Evolutionary conservation across 2,888 invertebrate genomes (phyloP).

Genomic region (Conomelus anceps): DNA sequence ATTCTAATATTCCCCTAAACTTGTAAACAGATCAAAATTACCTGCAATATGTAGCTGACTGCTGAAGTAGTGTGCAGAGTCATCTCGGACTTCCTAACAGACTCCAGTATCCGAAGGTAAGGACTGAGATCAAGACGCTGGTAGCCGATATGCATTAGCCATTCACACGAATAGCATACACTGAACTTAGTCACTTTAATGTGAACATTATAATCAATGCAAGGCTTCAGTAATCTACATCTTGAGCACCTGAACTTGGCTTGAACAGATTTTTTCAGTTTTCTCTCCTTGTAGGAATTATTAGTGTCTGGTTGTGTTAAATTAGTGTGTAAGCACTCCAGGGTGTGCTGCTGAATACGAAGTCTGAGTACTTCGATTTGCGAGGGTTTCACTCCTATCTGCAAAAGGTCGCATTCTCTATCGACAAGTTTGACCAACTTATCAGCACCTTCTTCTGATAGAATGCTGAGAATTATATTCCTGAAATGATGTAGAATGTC

Average conservation of each 20-base stretch:
- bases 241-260: constrained; percentile 47
- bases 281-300: constrained; percentile 42
- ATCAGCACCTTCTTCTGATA: constrained; percentile 48
- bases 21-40: no score
- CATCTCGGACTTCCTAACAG: constrained; percentile 74
- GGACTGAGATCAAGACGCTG: constrained; percentile 54
- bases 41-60: constrained; percentile 57
- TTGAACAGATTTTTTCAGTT: neutral
- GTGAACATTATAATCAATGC: constrained; percentile 54
- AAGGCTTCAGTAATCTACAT: constrained; percentile 59
- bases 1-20: no score
- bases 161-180: constrained; percentile 58
- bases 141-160: constrained; percentile 55
- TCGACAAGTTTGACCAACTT: constrained; percentile 59
- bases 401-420: constrained; percentile 62
- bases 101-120: constrained; percentile 63
- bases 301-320: constrained; percentile 54
- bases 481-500: constrained; percentile 64
- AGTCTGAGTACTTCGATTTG: constrained; percentile 59
- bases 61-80: constrained; percentile 63
- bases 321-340: constrained; percentile 43
- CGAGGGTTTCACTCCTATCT: constrained; percentile 52
- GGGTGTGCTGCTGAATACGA: constrained; percentile 48
- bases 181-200: constrained; percentile 53
- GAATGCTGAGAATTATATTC: constrained; percentile 50